phyloP scores from a whole-genome alignment of 2,888 invertebrate species.

The Hipparchia semele region DNA sequence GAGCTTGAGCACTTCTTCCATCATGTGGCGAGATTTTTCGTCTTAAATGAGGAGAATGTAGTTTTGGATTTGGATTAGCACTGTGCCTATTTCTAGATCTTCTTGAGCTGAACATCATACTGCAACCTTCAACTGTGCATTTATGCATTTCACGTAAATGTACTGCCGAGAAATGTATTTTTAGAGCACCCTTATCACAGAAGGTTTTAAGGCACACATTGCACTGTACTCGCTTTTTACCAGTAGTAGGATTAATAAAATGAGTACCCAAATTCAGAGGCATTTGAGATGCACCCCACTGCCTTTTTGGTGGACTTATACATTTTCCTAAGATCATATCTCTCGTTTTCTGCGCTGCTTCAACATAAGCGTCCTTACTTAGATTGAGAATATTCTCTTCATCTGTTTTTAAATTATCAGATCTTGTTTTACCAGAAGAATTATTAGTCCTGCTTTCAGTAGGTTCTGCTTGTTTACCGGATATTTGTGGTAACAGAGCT shows the following conservation, averaged over 20 bases:
- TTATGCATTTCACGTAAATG: conserved; percentile 99
- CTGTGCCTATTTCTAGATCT: conserved; percentile 98
- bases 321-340: conserved; percentile 84
- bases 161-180: conserved; percentile 99
- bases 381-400: conserved; percentile 76
- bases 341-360: conserved; percentile 70
- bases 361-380: conserved; percentile 73
- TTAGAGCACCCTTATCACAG: conserved; percentile 99
- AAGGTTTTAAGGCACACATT: conserved; percentile 99
- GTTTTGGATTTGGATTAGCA: conserved; percentile 98
- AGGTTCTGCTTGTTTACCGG: conserved; percentile 72
- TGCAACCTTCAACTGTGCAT: conserved; percentile 99
- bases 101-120: conserved; percentile 99
- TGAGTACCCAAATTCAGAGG: conserved; percentile 94
- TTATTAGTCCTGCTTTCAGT: conserved; percentile 69
- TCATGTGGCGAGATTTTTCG: conserved; percentile 97
- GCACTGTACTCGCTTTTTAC: conserved; percentile 98
- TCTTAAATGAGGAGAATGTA: conserved; percentile 97
- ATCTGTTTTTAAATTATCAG: conserved; percentile 62
- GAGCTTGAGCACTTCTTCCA: conserved; percentile 94
- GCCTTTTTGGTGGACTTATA: conserved; percentile 89
- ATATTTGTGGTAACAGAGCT: conserved; percentile 85
- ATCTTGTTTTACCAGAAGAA: conserved; percentile 54
- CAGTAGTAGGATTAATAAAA: conserved; percentile 95
- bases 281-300: conserved; percentile 89